These are phyloP conservation scores for Drosophila percnosoma DNA, from an alignment of 2,888 invertebrate species.

Conservation along the genomic window DNA sequence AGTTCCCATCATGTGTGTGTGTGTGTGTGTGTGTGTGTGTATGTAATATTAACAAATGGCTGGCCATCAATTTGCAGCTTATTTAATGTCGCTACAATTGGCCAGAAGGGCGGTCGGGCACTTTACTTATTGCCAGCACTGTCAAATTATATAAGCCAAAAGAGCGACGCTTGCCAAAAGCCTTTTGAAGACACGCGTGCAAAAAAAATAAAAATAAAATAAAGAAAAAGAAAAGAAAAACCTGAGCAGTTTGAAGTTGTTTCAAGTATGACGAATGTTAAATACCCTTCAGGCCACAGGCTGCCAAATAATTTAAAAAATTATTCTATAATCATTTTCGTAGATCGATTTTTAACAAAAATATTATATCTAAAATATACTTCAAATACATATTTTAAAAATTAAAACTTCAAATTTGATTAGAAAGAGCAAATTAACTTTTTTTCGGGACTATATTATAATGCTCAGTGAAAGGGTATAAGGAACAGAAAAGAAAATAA, in stretches of 20 bases:
- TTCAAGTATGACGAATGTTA: background rate
- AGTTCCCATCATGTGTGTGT: background rate
- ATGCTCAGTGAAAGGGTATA: constrained; percentile 17
- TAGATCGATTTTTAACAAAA: background rate
- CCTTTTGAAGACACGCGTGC: constrained; percentile 46
- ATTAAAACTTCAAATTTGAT: background rate
- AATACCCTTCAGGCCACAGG: background rate
- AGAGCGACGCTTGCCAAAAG: constrained; percentile 42
- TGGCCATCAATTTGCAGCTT: constrained; percentile 78
- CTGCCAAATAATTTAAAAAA: background rate
- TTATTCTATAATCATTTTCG: background rate
- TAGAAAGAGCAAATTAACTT: background rate
- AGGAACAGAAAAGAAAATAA: constrained; percentile 29
- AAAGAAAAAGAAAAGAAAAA: background rate
- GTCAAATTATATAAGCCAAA: constrained; percentile 71
- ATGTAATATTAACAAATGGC: constrained; percentile 77
- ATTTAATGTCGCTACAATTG: constrained; percentile 73
- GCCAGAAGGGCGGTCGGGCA: constrained; percentile 42
- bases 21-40: constrained; percentile 43
- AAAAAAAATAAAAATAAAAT: constrained; percentile 6
- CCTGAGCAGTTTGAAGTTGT: background rate
- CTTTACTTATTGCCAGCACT: constrained; percentile 61
- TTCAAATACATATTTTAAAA: background rate
- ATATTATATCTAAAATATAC: background rate
- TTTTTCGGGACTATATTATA: background rate